These are phyloP conservation scores for Ichneumoninae sp. DNA, from an alignment of 2,888 invertebrate species.

Conservation along the genomic window DNA sequence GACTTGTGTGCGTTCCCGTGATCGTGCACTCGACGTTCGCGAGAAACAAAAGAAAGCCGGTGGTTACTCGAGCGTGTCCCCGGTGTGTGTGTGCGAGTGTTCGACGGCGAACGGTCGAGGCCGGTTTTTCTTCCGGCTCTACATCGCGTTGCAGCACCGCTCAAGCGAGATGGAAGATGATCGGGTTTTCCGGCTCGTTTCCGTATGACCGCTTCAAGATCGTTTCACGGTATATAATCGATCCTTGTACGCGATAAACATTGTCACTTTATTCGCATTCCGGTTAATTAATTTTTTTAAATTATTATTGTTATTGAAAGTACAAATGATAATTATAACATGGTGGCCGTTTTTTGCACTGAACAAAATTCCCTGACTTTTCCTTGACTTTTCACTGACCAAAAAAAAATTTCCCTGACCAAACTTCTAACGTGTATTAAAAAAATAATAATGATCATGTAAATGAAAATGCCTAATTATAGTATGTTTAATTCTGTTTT, in stretches of 20 bases:
- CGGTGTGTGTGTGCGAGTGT: constrained; percentile 6
- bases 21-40: constrained; percentile 18
- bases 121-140: constrained; percentile 27
- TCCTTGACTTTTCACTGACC: too few relatives aligned
- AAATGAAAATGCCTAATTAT: too few relatives aligned
- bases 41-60: constrained; percentile 49
- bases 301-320: too few relatives aligned
- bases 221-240: constrained; percentile 19
- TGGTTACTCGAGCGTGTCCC: constrained; percentile 49
- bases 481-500: too few relatives aligned
- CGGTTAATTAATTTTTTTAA: too few relatives aligned
- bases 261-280: too few relatives aligned
- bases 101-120: constrained; percentile 5
- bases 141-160: background rate
- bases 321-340: too few relatives aligned
- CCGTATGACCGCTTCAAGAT: constrained; percentile 46
- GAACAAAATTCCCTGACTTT: too few relatives aligned
- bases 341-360: too few relatives aligned
- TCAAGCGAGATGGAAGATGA: constrained; percentile 22
- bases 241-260: background rate
- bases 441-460: too few relatives aligned
- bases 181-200: constrained; percentile 44
- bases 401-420: too few relatives aligned
- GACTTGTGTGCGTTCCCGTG: constrained; percentile 13
- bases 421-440: too few relatives aligned